These are phyloP conservation scores for Paragorgia papillata DNA, from an alignment of 92 coral and sea anemone genomes.

Conservation along the genomic window DNA sequence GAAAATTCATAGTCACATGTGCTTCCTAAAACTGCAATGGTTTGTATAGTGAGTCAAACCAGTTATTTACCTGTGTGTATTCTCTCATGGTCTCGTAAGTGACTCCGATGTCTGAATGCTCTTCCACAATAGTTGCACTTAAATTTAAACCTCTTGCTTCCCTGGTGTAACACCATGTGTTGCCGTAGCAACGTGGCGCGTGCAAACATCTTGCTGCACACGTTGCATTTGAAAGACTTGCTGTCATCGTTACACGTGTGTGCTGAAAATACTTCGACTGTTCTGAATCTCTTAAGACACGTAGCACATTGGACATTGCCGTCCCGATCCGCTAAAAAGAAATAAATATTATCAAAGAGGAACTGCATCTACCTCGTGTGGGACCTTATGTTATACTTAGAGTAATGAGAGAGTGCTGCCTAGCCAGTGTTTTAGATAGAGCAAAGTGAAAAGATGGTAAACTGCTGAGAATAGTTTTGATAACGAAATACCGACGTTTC, in stretches of 20 bases:
- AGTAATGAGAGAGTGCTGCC: too few relatives aligned
- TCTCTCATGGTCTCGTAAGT: slow-evolving; percentile 92
- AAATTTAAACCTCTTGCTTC: slow-evolving; percentile 94
- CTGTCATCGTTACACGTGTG: slow-evolving; percentile 43
- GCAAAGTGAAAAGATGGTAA: too few relatives aligned
- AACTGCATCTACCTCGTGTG: too few relatives aligned
- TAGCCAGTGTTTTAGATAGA: too few relatives aligned
- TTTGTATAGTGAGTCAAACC: too few relatives aligned
- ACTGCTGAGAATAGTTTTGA: too few relatives aligned
- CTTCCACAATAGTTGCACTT: slow-evolving; percentile 94
- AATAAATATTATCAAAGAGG: neutral
- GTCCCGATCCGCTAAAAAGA: neutral
- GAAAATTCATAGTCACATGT: too few relatives aligned
- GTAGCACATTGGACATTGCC: slow-evolving; percentile 11
- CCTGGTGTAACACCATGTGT: slow-evolving; percentile 96
- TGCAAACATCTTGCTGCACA: slow-evolving; percentile 88
- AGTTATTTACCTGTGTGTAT: slow-evolving; percentile 93
- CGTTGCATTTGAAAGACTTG: slow-evolving; percentile 89
- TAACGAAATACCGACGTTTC: too few relatives aligned
- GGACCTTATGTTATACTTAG: too few relatives aligned
- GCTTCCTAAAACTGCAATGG: too few relatives aligned
- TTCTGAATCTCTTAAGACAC: slow-evolving; percentile 2
- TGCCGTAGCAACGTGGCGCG: slow-evolving; percentile 92
- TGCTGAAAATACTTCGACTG: slow-evolving; percentile 5
- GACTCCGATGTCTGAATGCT: slow-evolving; percentile 97